Conservation (phyloP, 2,113 vertebrate species). For the Harpagus bidentatus region DNA sequence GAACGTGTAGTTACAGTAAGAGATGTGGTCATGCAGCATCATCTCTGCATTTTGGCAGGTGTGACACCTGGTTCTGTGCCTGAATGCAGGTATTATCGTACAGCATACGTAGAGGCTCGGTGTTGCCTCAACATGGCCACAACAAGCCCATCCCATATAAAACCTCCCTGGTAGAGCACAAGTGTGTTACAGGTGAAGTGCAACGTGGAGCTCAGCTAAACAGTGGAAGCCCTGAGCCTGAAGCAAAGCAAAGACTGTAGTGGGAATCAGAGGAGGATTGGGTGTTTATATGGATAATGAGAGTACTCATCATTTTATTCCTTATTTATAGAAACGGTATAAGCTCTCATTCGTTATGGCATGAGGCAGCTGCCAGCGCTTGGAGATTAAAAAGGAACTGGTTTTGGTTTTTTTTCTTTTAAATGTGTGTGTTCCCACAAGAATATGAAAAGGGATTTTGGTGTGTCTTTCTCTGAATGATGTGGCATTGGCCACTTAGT, state of each 20-base stretch:
- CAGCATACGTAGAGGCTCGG: accelerated
- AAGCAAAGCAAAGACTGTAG: not conserved
- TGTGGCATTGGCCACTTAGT: not conserved
- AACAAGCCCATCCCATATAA: not conserved
- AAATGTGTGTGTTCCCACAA: not conserved
- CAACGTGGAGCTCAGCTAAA: not conserved
- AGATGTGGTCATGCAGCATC: not conserved
- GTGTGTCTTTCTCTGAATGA: not conserved
- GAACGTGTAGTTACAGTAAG: not conserved
- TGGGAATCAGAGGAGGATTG: not conserved
- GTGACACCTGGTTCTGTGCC: not conserved
- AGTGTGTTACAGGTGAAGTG: not conserved
- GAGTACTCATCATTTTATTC: not conserved
- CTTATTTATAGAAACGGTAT: not conserved
- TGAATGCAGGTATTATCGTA: not conserved
- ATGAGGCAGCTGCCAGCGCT: not conserved
- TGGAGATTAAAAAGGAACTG: not conserved
- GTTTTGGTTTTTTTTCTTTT: not conserved
- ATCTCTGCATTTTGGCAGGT: not conserved
- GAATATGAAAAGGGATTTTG: not conserved
- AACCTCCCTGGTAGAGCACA: not conserved
- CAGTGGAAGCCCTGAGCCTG: not conserved
- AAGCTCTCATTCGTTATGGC: not conserved
- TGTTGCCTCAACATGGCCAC: not conserved
- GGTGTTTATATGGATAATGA: not conserved